Percentiles rank a stretch among this genome's conserved stretches.
phyloP scores from a whole-genome alignment of 2,888 invertebrate genomes.

The Aromia moschata region DNA sequence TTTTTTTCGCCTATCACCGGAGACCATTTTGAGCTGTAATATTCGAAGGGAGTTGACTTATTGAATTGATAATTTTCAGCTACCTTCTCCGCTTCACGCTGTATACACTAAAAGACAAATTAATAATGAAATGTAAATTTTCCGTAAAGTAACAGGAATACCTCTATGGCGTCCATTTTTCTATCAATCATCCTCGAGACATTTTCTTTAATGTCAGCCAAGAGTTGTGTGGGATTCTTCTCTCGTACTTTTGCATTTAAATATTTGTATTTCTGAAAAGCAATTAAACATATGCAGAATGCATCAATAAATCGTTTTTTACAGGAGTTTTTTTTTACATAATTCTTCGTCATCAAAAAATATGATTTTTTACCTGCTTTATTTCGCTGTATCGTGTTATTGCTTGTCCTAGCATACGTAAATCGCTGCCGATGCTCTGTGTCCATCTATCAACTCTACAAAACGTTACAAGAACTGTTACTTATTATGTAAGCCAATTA shows the following conservation, averaged over 20 bases:
- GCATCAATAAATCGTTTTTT: no score
- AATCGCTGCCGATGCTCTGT: constrained; percentile 77
- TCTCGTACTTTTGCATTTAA: constrained; percentile 81
- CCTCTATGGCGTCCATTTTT: constrained; percentile 89
- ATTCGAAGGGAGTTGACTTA: constrained; percentile 64
- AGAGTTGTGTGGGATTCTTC: constrained; percentile 81
- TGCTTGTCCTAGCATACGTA: constrained; percentile 80
- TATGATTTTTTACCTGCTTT: constrained; percentile 70
- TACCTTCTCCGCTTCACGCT: constrained; percentile 76
- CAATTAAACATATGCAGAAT: no score
- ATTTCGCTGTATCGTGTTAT: constrained; percentile 83
- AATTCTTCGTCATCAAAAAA: constrained; percentile 1
- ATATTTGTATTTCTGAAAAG: constrained; percentile 76
- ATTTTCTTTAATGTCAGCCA: constrained; percentile 81
- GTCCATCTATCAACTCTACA: constrained; percentile 86
- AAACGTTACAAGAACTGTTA: constrained; percentile 30
- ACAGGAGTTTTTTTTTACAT: background rate
- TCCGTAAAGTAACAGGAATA: no score
- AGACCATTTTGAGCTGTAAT: constrained; percentile 87
- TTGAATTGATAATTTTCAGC: constrained; percentile 72
- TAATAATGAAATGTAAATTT: no score
- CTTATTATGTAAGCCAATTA: constrained; percentile 5
- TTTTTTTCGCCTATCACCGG: constrained; percentile 55
- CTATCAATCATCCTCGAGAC: constrained; percentile 86
- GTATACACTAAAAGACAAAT: constrained; percentile 72